phyloP scores from a whole-genome alignment of 2,888 invertebrate species.

The Craniophora ligustri region DNA sequence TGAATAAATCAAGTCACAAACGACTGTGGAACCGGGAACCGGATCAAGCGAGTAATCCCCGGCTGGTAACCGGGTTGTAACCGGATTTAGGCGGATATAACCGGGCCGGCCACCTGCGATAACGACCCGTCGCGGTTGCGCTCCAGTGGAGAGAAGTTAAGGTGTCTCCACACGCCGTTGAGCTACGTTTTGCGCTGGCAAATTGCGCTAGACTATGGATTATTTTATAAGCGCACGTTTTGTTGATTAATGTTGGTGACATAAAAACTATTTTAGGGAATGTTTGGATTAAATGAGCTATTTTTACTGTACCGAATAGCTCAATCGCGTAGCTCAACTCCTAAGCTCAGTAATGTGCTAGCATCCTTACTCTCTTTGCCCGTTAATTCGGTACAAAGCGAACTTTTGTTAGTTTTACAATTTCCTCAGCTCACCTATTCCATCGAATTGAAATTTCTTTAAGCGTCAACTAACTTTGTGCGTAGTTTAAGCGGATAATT shows the following conservation, averaged over 20 bases:
- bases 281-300: neutral
- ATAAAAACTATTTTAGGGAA: too few relatives aligned
- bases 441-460: conserved; percentile 47
- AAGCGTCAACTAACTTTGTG: conserved; percentile 34
- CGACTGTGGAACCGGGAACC: conserved; percentile 73
- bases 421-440: conserved; percentile 42
- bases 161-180: conserved; percentile 38
- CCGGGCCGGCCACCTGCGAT: conserved; percentile 83
- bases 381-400: conserved; percentile 25
- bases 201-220: neutral
- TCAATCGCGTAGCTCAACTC: neutral
- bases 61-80: conserved; percentile 79
- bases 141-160: conserved; percentile 46
- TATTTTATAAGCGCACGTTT: neutral
- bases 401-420: conserved; percentile 39
- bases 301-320: too few relatives aligned
- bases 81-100: conserved; percentile 74
- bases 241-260: neutral
- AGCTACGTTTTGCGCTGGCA: conserved; percentile 15
- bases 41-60: conserved; percentile 83
- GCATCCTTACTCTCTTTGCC: conserved; percentile 17
- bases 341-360: conserved; percentile 1
- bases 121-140: conserved; percentile 69
- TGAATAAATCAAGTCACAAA: conserved; percentile 84
- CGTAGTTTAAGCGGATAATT: conserved; percentile 29